Conservation (phyloP, 2,888 invertebrate species). For the Andrena camellia region DNA sequence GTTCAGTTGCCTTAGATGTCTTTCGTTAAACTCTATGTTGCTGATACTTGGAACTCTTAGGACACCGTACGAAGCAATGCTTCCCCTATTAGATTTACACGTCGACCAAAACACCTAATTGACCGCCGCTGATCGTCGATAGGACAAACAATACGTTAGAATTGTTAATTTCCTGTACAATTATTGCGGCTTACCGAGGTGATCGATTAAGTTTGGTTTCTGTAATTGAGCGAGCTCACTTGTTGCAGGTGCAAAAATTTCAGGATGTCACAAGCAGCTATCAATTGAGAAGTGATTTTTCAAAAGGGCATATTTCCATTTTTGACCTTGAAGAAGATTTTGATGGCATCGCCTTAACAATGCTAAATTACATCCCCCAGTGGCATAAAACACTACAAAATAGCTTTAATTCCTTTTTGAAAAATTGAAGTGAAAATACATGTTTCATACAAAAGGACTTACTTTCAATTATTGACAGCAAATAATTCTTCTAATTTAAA, state of each 20-base stretch:
- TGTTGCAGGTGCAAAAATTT: not conserved
- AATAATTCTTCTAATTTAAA: not conserved
- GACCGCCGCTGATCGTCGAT: conserved; percentile 24
- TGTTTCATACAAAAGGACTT: no score
- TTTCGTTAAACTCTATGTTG: not conserved
- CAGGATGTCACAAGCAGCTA: not conserved
- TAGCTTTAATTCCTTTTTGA: no score
- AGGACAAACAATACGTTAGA: conserved; percentile 36
- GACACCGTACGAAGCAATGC: not conserved
- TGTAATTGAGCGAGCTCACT: conserved; percentile 21
- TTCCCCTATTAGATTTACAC: not conserved
- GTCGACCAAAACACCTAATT: conserved; percentile 39
- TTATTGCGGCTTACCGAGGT: conserved; percentile 56
- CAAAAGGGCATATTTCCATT: no score
- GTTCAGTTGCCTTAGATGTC: not conserved
- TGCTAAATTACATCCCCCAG: no score
- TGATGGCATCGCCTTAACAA: no score
- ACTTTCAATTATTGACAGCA: no score
- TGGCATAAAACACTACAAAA: no score
- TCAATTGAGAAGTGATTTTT: not conserved
- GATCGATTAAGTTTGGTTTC: conserved; percentile 53
- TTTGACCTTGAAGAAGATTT: no score
- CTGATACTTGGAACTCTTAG: not conserved
- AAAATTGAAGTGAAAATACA: no score
- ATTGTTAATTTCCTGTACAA: conserved; percentile 65